Conservation (phyloP, 1,140 invertebrate genomes). For the Magallana angulata region DNA sequence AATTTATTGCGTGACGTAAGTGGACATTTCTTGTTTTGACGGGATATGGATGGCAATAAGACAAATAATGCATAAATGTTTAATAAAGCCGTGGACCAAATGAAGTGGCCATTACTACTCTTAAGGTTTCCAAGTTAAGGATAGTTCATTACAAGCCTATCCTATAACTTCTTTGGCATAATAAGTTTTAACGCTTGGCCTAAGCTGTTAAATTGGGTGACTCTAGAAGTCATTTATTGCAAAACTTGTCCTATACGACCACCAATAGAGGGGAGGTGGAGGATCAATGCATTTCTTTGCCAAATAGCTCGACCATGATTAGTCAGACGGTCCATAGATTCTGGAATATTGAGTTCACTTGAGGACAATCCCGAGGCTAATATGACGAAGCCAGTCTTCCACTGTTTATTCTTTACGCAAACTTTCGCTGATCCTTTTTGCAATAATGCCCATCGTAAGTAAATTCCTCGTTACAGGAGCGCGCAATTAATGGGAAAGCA, state of each 20-base stretch:
- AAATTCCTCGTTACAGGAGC: neutral
- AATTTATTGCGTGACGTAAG: too few relatives aligned
- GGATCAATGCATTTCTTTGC: neutral
- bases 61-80: too few relatives aligned
- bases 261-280: slow-evolving; percentile 17
- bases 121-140: neutral
- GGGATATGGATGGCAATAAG: too few relatives aligned
- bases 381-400: slow-evolving; percentile 1
- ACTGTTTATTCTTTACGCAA: slow-evolving; percentile 19
- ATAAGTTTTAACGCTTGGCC: slow-evolving; percentile 30
- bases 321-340: slow-evolving; percentile 7
- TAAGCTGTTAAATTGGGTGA: slow-evolving; percentile 7
- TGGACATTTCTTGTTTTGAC: too few relatives aligned
- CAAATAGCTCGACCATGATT: slow-evolving; percentile 7
- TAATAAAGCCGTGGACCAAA: too few relatives aligned
- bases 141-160: slow-evolving; percentile 21
- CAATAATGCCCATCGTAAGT: slow-evolving; percentile 14
- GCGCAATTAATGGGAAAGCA: neutral
- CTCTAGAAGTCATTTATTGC: slow-evolving; percentile 19
- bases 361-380: neutral
- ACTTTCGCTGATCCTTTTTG: neutral
- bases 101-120: neutral
- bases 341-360: slow-evolving; percentile 20
- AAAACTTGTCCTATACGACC: slow-evolving; percentile 5
- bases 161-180: neutral